phyloP scores from a whole-genome alignment of 53 echinoderm and acorn worm species.

The Holothuria leucospilota region DNA sequence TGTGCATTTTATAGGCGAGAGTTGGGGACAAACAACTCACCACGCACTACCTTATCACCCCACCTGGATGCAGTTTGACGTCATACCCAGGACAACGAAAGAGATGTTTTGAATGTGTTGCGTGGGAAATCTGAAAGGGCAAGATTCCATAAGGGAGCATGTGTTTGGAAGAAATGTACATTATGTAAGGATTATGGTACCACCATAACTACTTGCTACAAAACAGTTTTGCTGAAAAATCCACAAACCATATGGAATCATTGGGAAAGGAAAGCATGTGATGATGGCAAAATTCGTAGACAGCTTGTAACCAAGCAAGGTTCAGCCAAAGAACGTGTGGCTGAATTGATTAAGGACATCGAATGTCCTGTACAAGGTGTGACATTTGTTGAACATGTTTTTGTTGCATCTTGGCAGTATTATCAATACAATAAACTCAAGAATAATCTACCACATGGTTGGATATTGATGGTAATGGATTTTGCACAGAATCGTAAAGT shows the following conservation, averaged over 20 bases:
- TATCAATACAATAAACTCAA: constrained; percentile 46
- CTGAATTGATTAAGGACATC: constrained; percentile 18
- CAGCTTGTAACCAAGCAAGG: constrained; percentile 15
- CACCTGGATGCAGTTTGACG: too few relatives aligned
- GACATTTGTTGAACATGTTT: constrained; percentile 31
- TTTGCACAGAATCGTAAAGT: constrained; percentile 60
- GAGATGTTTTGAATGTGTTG: constrained; percentile 19
- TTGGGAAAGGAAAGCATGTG: constrained; percentile 21
- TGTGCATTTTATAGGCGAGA: too few relatives aligned
- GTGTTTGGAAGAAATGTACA: constrained; percentile 20
- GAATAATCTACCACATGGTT: constrained; percentile 51
- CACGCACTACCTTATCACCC: too few relatives aligned
- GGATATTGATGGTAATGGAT: constrained; percentile 64
- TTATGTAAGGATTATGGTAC: constrained; percentile 1
- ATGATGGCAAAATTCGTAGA: constrained; percentile 26
- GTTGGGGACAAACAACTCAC: too few relatives aligned
- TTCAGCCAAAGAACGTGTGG: neutral
- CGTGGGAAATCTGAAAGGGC: constrained; percentile 8
- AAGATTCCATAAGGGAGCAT: constrained; percentile 32
- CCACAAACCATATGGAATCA: constrained; percentile 44
- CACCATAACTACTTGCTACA: neutral
- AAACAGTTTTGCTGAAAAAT: neutral
- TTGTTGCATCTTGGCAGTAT: constrained; percentile 51
- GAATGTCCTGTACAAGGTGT: neutral
- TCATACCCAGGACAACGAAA: too few relatives aligned